Evolutionary conservation across 2,797 vertebrate species (phyloP).

Genomic region (Scarus forsteni): DNA sequence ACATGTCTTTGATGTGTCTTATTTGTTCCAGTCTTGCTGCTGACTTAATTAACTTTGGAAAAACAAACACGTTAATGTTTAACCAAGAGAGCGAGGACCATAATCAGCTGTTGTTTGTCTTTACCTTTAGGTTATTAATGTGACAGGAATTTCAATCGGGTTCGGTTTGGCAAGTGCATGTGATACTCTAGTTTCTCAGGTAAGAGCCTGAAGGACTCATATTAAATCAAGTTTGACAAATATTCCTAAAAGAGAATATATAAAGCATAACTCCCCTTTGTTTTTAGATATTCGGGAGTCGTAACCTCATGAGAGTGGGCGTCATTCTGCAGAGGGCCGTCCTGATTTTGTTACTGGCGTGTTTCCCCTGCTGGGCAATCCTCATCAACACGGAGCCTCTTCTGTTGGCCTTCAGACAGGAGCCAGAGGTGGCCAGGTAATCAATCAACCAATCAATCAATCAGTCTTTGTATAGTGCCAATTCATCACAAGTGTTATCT

Average conservation of each 20-base stretch:
- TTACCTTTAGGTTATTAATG: constrained; percentile 87
- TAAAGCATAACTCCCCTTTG: not conserved
- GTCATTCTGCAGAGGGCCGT: constrained; percentile 87
- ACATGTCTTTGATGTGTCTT: no score
- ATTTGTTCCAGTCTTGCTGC: no score
- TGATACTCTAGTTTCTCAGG: constrained; percentile 87
- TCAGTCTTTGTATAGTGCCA: no score
- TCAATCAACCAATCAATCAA: no score
- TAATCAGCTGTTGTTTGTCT: constrained; percentile 3
- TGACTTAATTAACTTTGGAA: no score
- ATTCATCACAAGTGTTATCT: no score
- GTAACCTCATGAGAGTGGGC: constrained; percentile 87
- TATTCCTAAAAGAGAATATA: not conserved
- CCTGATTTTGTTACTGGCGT: constrained; percentile 88
- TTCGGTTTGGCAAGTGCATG: constrained; percentile 88
- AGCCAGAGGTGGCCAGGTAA: constrained; percentile 88
- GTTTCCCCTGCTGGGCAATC: constrained; percentile 93
- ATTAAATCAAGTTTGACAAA: not conserved
- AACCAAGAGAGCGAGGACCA: no score
- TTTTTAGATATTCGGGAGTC: constrained; percentile 86
- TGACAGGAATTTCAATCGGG: constrained; percentile 88
- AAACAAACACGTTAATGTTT: not conserved
- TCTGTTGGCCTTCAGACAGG: constrained; percentile 85
- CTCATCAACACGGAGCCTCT: constrained; percentile 90
- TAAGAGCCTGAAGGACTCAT: constrained; percentile 26